Evolutionary conservation across 2,888 invertebrate genomes (phyloP), one percentile per base, ranked within the genome.

Genomic region (Latheticus oryzae): DNA sequence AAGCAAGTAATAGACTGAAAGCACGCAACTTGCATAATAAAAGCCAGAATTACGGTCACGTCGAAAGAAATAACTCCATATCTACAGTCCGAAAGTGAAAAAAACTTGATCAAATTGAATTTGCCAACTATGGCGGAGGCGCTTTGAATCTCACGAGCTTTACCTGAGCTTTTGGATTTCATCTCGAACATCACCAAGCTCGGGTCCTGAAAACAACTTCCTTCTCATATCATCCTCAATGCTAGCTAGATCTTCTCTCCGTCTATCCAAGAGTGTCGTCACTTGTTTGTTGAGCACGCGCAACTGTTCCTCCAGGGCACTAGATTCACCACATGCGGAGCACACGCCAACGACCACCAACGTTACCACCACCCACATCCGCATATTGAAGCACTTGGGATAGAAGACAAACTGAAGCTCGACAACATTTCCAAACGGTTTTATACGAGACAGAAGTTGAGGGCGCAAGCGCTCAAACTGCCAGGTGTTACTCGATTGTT

Each of bases 91-190:
- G n/a, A n/a, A n/a, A n/a, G n/a, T n/a, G n/a, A n/a, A 19, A 45
- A 30, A 37, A 45, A 45, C 30, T 45, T 45, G 9, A n/a, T 1
- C 21, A 45, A 45, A 45, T 45, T 45, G 15, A 45, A 45, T 45
- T 45, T 12, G 28, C 30, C 7, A 45, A 45, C 30, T 45, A n/a
- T 45, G 45, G 45, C 21, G 45, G 45, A 45, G 45, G 45, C 45
- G 45, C 30, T n/a, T n/a, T n/a, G n/a, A n/a, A n/a, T n/a, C n/a
- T n/a, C n/a, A n/a, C 3, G 11, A 4, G 15, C 17, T 7, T 4
- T 72, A 83, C 84, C 82, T 82, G 58, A 84, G 69, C 63, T 78
- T 79, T 47, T 80, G 76, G 16, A 84, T 76, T 70, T 84, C 83
- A 40, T 80, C 78, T 59, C 78, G 76, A 37, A 84, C 73, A 5